These are phyloP conservation scores for Paramuricea clavata DNA, from an alignment of 92 coral and sea anemone genomes.

Conservation along the genomic window DNA sequence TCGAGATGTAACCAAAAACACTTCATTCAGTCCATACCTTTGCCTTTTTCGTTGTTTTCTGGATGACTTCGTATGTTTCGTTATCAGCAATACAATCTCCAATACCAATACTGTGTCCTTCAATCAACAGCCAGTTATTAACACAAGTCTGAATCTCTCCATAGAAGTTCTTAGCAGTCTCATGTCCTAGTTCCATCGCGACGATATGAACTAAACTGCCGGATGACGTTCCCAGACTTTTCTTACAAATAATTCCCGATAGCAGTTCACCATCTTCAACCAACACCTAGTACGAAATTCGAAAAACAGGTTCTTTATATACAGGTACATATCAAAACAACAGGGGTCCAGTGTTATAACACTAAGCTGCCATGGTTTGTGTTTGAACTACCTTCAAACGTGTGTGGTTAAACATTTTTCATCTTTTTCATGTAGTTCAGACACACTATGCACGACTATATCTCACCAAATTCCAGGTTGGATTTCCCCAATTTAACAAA, in stretches of 20 bases:
- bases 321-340: too few species aligned
- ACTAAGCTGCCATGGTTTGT: too few species aligned
- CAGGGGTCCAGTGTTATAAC: too few species aligned
- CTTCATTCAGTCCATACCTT: constrained; percentile 76
- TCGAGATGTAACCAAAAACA: too few species aligned
- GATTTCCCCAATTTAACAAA: too few species aligned
- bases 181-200: constrained; percentile 95
- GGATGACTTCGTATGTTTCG: constrained; percentile 96
- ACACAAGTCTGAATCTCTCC: constrained; percentile 93
- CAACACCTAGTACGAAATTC: constrained; percentile 79
- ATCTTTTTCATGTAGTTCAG: too few species aligned
- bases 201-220: constrained; percentile 97
- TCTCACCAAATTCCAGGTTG: too few species aligned
- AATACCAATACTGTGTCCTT: constrained; percentile 99
- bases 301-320: too few species aligned
- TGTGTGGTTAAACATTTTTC: too few species aligned
- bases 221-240: constrained; percentile 94
- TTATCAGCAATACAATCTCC: constrained; percentile 99
- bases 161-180: constrained; percentile 83
- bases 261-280: constrained; percentile 96
- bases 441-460: too few species aligned
- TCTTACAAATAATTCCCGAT: constrained; percentile 94
- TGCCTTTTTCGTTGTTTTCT: constrained; percentile 92
- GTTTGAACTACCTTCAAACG: too few species aligned
- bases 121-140: constrained; percentile 96